Evolutionary conservation across 2,797 vertebrate genomes (phyloP).

Genomic region (Odontamblyopus rebecca): DNA sequence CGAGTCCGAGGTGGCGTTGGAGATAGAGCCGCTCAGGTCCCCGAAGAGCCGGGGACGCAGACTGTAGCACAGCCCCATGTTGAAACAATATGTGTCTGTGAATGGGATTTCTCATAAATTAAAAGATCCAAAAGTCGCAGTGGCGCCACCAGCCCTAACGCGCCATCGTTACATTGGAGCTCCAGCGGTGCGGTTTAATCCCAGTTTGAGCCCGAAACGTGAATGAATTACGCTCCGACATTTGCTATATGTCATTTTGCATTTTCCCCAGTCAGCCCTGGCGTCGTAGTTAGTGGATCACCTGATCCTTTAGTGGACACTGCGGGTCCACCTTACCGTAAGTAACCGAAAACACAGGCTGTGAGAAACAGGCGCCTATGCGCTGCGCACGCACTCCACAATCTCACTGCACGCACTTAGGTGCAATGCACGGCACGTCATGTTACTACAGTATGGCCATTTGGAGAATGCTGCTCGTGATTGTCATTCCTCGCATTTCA

Average conservation of each 20-base stretch:
- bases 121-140: conserved; percentile 64
- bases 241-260: conserved; percentile 88
- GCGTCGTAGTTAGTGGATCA: conserved; percentile 80
- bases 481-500: conserved; percentile 69
- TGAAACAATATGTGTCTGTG: conserved; percentile 70
- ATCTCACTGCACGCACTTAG: conserved; percentile 59
- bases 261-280: conserved; percentile 73
- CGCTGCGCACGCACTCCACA: conserved; percentile 40
- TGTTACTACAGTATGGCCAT: conserved; percentile 65
- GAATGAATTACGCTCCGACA: conserved; percentile 80
- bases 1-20: conserved; percentile 83
- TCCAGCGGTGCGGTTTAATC: conserved; percentile 63
- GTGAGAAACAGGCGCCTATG: conserved; percentile 36
- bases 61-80: conserved; percentile 96
- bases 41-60: conserved; percentile 94
- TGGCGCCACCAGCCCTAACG: conserved; percentile 65
- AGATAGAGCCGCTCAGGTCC: conserved; percentile 83
- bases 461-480: conserved; percentile 63
- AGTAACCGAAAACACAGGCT: conserved; percentile 74
- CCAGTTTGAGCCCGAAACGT: conserved; percentile 63
- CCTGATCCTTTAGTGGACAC: conserved; percentile 84
- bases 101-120: conserved; percentile 76
- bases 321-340: conserved; percentile 90
- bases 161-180: conserved; percentile 68
- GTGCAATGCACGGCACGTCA: conserved; percentile 61